Conservation (phyloP, 2,113 vertebrate species). For the Syrrhaptes paradoxus region DNA sequence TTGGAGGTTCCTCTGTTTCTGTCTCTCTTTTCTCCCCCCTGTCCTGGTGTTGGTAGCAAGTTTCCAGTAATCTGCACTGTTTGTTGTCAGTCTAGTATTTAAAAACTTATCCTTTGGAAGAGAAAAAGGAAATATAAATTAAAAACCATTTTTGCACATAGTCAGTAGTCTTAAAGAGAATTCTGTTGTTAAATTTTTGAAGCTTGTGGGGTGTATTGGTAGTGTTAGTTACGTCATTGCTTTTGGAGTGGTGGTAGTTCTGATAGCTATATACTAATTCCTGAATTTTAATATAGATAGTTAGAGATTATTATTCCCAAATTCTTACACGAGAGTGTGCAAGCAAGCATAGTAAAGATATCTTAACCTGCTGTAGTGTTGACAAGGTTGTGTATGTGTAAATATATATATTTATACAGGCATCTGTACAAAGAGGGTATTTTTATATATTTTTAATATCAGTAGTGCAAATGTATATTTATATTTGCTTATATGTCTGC, state of each 20-base stretch:
- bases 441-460: not conserved
- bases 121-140: not conserved
- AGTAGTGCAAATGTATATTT: not conserved
- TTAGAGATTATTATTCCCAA: not conserved
- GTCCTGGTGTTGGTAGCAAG: not conserved
- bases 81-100: not conserved
- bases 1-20: not conserved
- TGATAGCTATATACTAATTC: not conserved
- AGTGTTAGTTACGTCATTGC: fast-evolving
- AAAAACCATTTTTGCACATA: not conserved
- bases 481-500: not conserved
- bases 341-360: not conserved
- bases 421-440: not conserved
- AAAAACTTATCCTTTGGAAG: not conserved
- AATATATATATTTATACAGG: not conserved
- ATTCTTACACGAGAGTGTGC: not conserved
- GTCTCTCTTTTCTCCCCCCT: too few relatives aligned
- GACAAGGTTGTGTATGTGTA: not conserved
- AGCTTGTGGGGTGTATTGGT: not conserved
- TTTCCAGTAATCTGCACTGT: not conserved
- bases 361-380: not conserved
- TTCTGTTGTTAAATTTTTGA: not conserved
- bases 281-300: not conserved
- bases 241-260: not conserved
- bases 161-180: not conserved